These are phyloP conservation scores for Mormoops blainvillei DNA, from an alignment of 2,113 vertebrate genomes.

Conservation along the genomic window DNA sequence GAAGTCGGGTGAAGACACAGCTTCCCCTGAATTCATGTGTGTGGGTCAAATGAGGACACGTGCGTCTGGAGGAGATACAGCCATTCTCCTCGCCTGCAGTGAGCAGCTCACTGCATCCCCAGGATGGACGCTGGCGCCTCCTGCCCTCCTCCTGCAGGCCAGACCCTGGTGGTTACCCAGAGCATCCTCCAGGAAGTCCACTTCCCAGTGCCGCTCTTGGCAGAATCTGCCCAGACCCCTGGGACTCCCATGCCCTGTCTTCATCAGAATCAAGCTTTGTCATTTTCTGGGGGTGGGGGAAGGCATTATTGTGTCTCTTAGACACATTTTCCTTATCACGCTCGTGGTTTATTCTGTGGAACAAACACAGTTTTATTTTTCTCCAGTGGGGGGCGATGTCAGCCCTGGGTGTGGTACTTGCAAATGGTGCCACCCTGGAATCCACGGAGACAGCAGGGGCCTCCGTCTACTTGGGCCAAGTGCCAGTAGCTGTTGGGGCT, in stretches of 20 bases:
- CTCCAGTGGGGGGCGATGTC: no score
- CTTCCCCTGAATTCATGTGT: not conserved
- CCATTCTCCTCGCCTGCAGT: not conserved
- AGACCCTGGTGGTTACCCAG: not conserved
- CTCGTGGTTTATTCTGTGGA: not conserved
- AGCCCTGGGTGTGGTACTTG: not conserved
- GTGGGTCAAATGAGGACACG: not conserved
- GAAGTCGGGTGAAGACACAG: not conserved
- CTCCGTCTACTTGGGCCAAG: not conserved
- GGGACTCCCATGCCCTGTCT: not conserved
- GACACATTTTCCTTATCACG: not conserved
- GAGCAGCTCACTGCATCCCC: not conserved
- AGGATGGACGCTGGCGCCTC: not conserved
- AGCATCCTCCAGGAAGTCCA: not conserved
- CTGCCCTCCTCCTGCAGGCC: not conserved
- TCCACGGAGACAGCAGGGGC: not conserved
- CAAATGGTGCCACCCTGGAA: not conserved
- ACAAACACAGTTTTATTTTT: not conserved
- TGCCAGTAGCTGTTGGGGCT: not conserved
- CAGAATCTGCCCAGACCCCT: not conserved
- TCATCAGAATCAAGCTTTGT: not conserved
- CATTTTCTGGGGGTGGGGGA: not conserved
- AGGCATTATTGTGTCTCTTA: not conserved
- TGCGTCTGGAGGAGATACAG: not conserved
- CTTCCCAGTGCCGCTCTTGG: not conserved